Conservation (phyloP, 2,888 invertebrate genomes). For the Drosophila mettleri region DNA sequence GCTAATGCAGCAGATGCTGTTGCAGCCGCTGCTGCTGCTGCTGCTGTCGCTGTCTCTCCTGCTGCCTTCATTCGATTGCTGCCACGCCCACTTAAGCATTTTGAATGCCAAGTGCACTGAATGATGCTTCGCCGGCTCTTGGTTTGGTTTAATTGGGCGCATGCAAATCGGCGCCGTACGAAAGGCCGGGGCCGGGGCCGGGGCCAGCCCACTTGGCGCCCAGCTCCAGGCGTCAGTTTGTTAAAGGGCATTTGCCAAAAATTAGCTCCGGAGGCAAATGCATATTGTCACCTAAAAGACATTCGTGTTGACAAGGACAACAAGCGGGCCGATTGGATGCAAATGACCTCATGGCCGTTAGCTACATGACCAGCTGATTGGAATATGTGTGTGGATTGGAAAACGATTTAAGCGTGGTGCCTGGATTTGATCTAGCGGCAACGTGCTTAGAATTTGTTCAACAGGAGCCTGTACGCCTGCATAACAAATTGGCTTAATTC, state of each 20-base stretch:
- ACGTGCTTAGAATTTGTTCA: constrained; percentile 66
- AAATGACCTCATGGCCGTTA: constrained; percentile 20
- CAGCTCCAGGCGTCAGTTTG: constrained; percentile 29
- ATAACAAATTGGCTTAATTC: constrained; percentile 72
- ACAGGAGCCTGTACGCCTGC: constrained; percentile 35
- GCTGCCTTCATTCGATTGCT: constrained; percentile 72
- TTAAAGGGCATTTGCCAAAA: constrained; percentile 38
- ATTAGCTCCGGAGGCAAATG: constrained; percentile 45
- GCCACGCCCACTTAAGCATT: constrained; percentile 57
- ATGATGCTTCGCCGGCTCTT: constrained; percentile 43
- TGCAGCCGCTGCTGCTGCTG: constrained; percentile 18
- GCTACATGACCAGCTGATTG: constrained; percentile 64
- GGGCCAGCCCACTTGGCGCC: constrained; percentile 39
- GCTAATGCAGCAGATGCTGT: constrained; percentile 12
- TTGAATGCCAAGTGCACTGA: constrained; percentile 57
- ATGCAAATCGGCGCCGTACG: constrained; percentile 29
- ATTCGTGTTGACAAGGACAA: constrained; percentile 52
- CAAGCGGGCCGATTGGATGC: constrained; percentile 7
- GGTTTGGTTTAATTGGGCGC: constrained; percentile 62
- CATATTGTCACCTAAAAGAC: constrained; percentile 56
- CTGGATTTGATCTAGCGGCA: constrained; percentile 20
- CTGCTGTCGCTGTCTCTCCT: constrained; percentile 33
- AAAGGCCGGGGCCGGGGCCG: constrained; percentile 10
- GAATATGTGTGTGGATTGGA: constrained; percentile 58
- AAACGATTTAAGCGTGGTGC: constrained; percentile 58